phyloP scores from a whole-genome alignment of 64 coral and sea anemone genomes.

The Stylophora pistillata region DNA sequence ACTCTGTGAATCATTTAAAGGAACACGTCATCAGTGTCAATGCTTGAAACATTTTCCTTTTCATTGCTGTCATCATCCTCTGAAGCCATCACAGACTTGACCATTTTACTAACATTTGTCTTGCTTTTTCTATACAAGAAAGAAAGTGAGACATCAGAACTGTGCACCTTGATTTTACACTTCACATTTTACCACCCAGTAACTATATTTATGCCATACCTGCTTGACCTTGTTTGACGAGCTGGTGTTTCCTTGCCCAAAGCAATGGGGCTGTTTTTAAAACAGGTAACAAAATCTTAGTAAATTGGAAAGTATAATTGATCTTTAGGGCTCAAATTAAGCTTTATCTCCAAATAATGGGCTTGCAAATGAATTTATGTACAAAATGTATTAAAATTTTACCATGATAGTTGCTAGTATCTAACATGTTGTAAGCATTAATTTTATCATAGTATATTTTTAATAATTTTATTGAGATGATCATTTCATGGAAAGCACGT shows the following conservation, averaged over 20 bases:
- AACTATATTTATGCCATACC: constrained; percentile 5
- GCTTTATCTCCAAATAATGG: too few relatives aligned
- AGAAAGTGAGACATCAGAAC: too few relatives aligned
- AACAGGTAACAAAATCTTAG: background rate
- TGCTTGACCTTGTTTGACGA: constrained; percentile 22
- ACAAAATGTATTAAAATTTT: too few relatives aligned
- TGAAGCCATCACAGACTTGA: background rate
- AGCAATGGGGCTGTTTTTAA: background rate
- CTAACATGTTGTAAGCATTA: too few relatives aligned
- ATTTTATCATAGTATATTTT: too few relatives aligned
- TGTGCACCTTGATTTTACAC: background rate
- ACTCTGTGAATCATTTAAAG: background rate
- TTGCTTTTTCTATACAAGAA: constrained; percentile 27
- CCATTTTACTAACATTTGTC: constrained; percentile 11
- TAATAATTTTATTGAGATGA: too few relatives aligned
- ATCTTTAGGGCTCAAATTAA: too few relatives aligned
- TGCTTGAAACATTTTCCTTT: constrained; percentile 32
- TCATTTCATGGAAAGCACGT: too few relatives aligned
- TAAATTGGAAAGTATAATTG: too few relatives aligned
- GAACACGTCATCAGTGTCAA: constrained; percentile 21
- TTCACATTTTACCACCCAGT: too few relatives aligned
- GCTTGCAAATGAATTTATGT: too few relatives aligned
- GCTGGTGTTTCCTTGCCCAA: background rate
- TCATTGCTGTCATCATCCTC: constrained; percentile 32
- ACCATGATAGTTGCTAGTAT: too few relatives aligned